These are phyloP conservation scores for Spea bombifrons DNA, from an alignment of 2,113 vertebrate genomes.

Conservation along the genomic window DNA sequence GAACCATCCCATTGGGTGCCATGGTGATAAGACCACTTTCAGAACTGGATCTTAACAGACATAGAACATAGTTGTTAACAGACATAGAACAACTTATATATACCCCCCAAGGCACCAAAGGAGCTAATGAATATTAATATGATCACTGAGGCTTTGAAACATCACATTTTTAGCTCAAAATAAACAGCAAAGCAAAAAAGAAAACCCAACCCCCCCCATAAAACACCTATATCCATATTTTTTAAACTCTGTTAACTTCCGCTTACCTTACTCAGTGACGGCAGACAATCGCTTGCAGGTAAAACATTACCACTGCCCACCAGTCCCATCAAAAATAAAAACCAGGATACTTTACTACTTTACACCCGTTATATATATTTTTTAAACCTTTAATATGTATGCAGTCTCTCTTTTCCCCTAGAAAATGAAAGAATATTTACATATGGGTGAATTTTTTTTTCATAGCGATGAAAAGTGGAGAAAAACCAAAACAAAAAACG, in stretches of 20 bases:
- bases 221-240: too few relatives aligned
- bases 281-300: too few relatives aligned
- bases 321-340: too few relatives aligned
- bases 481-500: not conserved
- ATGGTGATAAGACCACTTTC: too few relatives aligned
- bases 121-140: constrained; percentile 9
- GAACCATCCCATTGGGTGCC: not conserved
- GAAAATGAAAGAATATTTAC: constrained; percentile 31
- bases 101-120: not conserved
- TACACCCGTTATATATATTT: not conserved
- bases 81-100: not conserved
- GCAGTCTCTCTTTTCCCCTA: not conserved
- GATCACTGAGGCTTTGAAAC: too few relatives aligned
- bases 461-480: not conserved
- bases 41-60: not conserved
- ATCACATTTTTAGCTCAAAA: not conserved
- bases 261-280: too few relatives aligned
- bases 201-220: too few relatives aligned
- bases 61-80: not conserved
- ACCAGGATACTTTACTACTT: not conserved
- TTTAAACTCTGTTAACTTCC: too few relatives aligned
- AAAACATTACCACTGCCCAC: too few relatives aligned
- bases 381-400: not conserved
- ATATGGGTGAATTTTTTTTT: not conserved
- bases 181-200: too few relatives aligned